Conservation (phyloP, 2,888 invertebrate species). For the Plebejus anna region DNA sequence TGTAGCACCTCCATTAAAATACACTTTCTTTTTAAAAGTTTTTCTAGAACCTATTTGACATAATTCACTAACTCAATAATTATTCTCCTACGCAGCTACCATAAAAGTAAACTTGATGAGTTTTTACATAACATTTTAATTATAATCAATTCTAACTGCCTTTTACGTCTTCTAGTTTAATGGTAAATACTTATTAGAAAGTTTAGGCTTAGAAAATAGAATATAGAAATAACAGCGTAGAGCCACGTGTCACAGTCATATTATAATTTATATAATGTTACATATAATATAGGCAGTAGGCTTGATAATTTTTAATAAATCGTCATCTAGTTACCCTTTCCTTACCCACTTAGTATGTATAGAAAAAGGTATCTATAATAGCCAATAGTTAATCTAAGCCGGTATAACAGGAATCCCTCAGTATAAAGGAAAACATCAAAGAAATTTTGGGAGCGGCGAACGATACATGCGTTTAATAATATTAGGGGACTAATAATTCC, state of each 20-base stretch:
- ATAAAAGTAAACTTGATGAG: constrained; percentile 9
- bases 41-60: not conserved
- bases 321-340: too few relatives aligned
- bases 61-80: not conserved
- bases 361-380: not conserved
- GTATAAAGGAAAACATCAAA: constrained; percentile 19
- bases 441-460: constrained; percentile 9
- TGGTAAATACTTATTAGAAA: not conserved
- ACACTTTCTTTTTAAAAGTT: not conserved
- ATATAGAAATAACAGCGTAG: not conserved
- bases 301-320: too few relatives aligned
- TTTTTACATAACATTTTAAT: constrained; percentile 1
- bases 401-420: constrained; percentile 2
- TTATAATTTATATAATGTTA: too few relatives aligned
- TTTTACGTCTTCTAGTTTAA: not conserved
- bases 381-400: not conserved
- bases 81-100: not conserved
- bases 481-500: constrained; percentile 18
- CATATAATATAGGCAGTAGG: too few relatives aligned
- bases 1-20: not conserved
- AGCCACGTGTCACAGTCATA: too few relatives aligned
- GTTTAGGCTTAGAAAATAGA: not conserved
- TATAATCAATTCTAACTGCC: not conserved
- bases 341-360: not conserved
- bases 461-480: constrained; percentile 26